phyloP scores from a whole-genome alignment of 2,113 vertebrate genomes.

The Laticauda laticaudata region DNA sequence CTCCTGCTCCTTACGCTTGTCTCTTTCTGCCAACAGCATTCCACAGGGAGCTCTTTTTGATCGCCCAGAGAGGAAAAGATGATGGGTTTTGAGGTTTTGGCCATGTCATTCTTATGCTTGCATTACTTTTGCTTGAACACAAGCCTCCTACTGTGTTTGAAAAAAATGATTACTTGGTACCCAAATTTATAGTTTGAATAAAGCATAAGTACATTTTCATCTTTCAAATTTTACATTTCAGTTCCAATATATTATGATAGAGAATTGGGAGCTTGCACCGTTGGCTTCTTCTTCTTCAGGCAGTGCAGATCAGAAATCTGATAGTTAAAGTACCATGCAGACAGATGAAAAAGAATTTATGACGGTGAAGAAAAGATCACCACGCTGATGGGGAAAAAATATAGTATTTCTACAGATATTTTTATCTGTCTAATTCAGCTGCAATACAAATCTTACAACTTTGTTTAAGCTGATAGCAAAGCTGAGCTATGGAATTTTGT shows the following conservation, averaged over 20 bases:
- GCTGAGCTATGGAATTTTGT: conserved; percentile 71
- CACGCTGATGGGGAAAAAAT: conserved; percentile 55
- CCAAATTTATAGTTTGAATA: conserved; percentile 50
- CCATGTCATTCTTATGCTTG: conserved; percentile 8
- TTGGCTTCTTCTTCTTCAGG: conserved; percentile 68
- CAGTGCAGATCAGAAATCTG: conserved; percentile 66
- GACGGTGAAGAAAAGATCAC: conserved; percentile 57
- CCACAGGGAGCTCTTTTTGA: conserved; percentile 8
- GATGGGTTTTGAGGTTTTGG: conserved; percentile 32
- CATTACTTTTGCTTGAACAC: conserved; percentile 54
- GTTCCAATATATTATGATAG: conserved; percentile 71
- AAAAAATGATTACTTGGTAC: background rate
- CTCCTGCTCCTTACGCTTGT: background rate
- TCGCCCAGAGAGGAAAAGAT: background rate
- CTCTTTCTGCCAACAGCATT: background rate
- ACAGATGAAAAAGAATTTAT: conserved; percentile 55
- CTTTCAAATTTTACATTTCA: conserved; percentile 70
- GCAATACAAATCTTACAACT: conserved; percentile 68
- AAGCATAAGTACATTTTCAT: conserved; percentile 65
- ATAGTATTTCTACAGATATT: conserved; percentile 59
- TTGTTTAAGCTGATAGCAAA: conserved; percentile 68
- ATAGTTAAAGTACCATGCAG: conserved; percentile 57
- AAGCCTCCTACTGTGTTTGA: conserved; percentile 37
- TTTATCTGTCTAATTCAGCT: conserved; percentile 57
- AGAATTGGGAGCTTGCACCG: conserved; percentile 64